phyloP scores from a whole-genome alignment of 2,113 vertebrate genomes.

The Ginglymostoma cirratum region DNA sequence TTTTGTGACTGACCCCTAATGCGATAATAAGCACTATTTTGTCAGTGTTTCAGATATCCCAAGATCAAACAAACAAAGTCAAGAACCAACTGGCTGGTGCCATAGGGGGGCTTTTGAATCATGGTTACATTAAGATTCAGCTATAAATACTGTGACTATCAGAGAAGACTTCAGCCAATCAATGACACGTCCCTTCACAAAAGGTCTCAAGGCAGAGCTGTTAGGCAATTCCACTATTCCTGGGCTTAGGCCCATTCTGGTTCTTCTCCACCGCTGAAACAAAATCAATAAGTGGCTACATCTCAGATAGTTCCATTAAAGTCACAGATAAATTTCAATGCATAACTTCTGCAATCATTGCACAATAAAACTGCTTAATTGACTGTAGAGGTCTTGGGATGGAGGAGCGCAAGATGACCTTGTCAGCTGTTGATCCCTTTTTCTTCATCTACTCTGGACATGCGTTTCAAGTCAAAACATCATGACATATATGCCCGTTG shows the following conservation, averaged over 20 bases:
- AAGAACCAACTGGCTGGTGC: not conserved
- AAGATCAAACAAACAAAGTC: not conserved
- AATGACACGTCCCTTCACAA: not conserved
- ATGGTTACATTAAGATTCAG: not conserved
- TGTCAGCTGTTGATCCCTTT: not conserved
- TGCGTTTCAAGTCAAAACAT: not conserved
- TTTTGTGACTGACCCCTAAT: not conserved
- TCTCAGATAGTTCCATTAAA: not conserved
- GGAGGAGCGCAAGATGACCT: not conserved
- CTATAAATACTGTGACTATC: not conserved
- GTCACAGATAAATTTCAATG: not conserved
- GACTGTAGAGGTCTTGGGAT: not conserved
- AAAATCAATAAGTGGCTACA: not conserved
- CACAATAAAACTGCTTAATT: not conserved
- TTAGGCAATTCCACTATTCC: not conserved
- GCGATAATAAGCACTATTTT: not conserved
- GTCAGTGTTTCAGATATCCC: not conserved
- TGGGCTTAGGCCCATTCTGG: not conserved
- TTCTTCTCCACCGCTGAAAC: not conserved
- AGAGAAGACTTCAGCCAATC: not conserved
- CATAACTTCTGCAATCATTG: not conserved
- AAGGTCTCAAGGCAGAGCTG: not conserved
- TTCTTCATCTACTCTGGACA: not conserved
- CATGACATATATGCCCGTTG: not conserved
- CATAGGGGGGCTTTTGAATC: not conserved